Base-by-base conservation (phyloP, 2,113 vertebrate genomes). In the Varanus salvator region DNA sequence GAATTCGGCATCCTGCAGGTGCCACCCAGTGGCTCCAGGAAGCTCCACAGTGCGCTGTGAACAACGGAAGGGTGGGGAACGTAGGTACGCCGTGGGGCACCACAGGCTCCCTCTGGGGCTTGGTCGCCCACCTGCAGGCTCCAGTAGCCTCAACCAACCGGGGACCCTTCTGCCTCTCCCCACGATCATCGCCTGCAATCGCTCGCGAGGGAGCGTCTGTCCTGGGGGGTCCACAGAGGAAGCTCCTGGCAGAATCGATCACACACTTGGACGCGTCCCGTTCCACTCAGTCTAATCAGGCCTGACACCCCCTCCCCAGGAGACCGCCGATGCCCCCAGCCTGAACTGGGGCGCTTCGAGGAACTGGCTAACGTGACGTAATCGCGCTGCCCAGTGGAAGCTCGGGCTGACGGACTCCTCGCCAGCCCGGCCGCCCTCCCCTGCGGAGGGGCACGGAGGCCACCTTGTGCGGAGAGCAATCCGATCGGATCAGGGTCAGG, bases 401-500 rank as follows among this genome's bases (percentile, higher is more conserved):
- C 57, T 57, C 31, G 0, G 2, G 15, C 64, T 38, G 8, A 19
- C 64, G 66, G 38, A 19, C 38, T 29, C 23, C 19, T 14, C 71
- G 1, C 52, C 2, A 72, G 9, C 52, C 14, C 4, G 52, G 8
- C 19, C 64, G 17, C 1, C 8, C 64, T 44, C 64, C 9, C 25
- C 66, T 11, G 4, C 15, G 3, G 34, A 38, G 57, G 2, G 54
- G n/a, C 3, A 23, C 1, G 3, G 1, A 57, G 64, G 78, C 78
- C 34, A 17, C 77, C 78, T 69, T 5, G 2, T 3, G 23, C 1
- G 50, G 52, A 3, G 75, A 78, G 14, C 34, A 2, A 3, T 78
- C 86, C 75, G 11, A 12, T 48, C 17, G 5, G 86, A 87, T 87
- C 75, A 87, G 75, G 86, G 78, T 78, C 74, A 87, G 23, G 34